A percentile compares a stretch with the other conserved stretches of the same genome.
These are phyloP conservation scores for Pogonocherus hispidulus DNA, from an alignment of 2,888 invertebrate species.

Conservation along the genomic window DNA sequence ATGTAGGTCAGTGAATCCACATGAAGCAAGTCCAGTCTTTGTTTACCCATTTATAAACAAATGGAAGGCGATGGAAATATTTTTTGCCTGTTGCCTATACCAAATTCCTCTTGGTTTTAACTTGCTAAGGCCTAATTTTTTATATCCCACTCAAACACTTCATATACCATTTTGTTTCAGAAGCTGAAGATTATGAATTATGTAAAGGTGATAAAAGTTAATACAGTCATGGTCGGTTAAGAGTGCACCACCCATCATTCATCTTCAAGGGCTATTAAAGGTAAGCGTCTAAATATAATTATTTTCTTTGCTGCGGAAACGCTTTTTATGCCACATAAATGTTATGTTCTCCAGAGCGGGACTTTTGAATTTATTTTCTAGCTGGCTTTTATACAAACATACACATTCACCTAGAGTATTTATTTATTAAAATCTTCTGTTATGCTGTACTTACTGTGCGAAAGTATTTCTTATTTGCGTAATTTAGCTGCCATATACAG, in stretches of 20 bases:
- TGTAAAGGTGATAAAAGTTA: not conserved
- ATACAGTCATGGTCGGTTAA: not conserved
- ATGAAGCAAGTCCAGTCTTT: too few species aligned
- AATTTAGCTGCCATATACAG: too few species aligned
- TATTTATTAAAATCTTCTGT: too few species aligned
- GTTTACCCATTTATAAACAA: too few species aligned
- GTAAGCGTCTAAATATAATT: slow-evolving; percentile 13
- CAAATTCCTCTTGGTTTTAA: too few species aligned
- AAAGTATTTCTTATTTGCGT: too few species aligned
- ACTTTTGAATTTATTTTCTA: not conserved
- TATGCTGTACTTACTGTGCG: too few species aligned
- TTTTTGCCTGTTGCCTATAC: too few species aligned
- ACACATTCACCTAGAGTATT: not conserved
- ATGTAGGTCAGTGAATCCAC: too few species aligned
- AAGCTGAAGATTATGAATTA: not conserved
- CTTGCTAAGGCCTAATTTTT: too few species aligned
- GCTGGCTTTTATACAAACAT: not conserved
- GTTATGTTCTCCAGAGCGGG: slow-evolving; percentile 3
- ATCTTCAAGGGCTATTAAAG: slow-evolving; percentile 18
- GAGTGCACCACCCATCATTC: not conserved
- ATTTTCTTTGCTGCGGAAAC: not conserved
- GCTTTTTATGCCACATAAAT: not conserved
- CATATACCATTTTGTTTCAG: slow-evolving; percentile 17
- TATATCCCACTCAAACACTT: too few species aligned
- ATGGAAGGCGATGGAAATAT: too few species aligned